phyloP scores from a whole-genome alignment of 2,888 invertebrate species.

The Griposia aprilina region DNA sequence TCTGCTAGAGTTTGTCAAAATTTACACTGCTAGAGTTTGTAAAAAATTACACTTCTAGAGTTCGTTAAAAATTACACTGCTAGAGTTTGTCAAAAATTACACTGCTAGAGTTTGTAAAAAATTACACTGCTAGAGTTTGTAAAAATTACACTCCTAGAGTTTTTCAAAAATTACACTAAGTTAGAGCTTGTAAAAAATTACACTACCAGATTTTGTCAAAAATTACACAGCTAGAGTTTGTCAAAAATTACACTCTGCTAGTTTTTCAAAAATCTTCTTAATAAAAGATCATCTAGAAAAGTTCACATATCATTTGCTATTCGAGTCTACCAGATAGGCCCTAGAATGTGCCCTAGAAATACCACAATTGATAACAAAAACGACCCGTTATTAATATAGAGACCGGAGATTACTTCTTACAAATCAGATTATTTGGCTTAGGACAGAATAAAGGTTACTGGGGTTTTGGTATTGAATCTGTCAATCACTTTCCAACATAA shows the following conservation, averaged over 20 bases:
- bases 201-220: too few relatives aligned
- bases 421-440: conserved; percentile 16
- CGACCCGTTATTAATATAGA: background rate
- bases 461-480: conserved; percentile 21
- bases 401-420: background rate
- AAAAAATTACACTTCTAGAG: too few relatives aligned
- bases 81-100: background rate
- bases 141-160: background rate
- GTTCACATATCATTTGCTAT: background rate
- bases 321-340: background rate
- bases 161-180: too few relatives aligned
- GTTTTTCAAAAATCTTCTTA: background rate
- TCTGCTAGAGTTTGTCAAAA: too few relatives aligned
- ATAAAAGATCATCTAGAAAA: background rate
- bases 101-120: too few relatives aligned
- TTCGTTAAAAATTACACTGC: too few relatives aligned
- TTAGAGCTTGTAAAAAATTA: too few relatives aligned
- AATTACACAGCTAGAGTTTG: too few relatives aligned
- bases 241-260: too few relatives aligned
- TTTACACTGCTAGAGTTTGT: too few relatives aligned
- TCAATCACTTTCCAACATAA: background rate
- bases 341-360: background rate
- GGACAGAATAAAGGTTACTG: background rate
- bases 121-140: too few relatives aligned
- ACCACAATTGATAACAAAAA: background rate